A percentile compares a stretch with the other conserved stretches of the same genome.
These are phyloP conservation scores for Blastobasis adustella DNA, from an alignment of 2,888 invertebrate species.

Conservation along the genomic window DNA sequence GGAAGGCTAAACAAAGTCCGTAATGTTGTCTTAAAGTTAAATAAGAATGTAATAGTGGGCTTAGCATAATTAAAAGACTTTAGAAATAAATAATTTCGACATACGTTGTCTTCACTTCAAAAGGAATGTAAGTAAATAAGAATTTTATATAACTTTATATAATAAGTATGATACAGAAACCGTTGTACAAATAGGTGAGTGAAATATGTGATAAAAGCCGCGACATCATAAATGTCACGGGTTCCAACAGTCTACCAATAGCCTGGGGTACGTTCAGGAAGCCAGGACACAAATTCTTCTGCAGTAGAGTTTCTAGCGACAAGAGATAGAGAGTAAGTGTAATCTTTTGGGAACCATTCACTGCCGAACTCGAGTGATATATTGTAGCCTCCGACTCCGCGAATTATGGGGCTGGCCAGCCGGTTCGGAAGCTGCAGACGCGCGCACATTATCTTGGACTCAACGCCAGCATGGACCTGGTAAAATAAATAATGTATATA, in stretches of 20 bases:
- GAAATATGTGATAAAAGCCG: too few relatives aligned
- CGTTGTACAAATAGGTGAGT: too few relatives aligned
- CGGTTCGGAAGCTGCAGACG: conserved; percentile 45
- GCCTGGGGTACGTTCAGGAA: conserved; percentile 29
- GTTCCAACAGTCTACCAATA: conserved; percentile 20
- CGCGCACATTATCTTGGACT: conserved; percentile 49
- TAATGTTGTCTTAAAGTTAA: too few relatives aligned
- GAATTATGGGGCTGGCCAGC: conserved; percentile 28
- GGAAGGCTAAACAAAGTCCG: too few relatives aligned
- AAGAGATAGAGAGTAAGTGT: conserved; percentile 42
- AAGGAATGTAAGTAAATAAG: too few relatives aligned
- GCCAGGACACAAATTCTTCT: conserved; percentile 28
- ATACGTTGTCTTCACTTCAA: too few relatives aligned
- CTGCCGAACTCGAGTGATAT: conserved; percentile 37
- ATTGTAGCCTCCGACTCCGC: conserved; percentile 53
- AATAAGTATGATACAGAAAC: too few relatives aligned
- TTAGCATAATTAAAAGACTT: too few relatives aligned
- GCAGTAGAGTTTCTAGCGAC: conserved; percentile 38
- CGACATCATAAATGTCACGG: too few relatives aligned
- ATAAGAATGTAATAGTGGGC: too few relatives aligned
- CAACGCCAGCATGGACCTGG: conserved; percentile 36
- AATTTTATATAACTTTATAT: too few relatives aligned
- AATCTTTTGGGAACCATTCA: conserved; percentile 45
- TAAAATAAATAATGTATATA: background rate
- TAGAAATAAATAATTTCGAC: too few relatives aligned